Percentiles rank a stretch among this genome's conserved stretches.
phyloP scores from a whole-genome alignment of 2,888 invertebrate genomes.

The Thecocarcelia acutangulata region DNA sequence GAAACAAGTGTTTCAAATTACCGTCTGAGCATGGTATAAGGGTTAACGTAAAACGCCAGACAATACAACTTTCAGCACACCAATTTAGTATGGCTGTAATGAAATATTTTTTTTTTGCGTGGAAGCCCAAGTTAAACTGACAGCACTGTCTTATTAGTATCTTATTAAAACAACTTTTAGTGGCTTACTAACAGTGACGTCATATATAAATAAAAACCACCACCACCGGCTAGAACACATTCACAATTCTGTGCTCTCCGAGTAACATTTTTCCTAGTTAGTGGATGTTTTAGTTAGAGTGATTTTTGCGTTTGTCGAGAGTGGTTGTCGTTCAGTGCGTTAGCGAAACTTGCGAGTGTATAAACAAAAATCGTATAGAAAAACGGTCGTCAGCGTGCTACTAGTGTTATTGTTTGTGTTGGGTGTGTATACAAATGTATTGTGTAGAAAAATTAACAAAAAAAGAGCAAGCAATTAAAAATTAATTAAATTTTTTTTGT shows the following conservation, averaged over 20 bases:
- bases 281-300: constrained; percentile 62
- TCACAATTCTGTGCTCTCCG: not conserved
- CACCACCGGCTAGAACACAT: constrained; percentile 32
- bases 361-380: constrained; percentile 37
- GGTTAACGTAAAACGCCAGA: too few relatives aligned
- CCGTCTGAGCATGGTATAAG: too few relatives aligned
- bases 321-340: constrained; percentile 33
- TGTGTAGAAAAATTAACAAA: not conserved
- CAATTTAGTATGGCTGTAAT: too few relatives aligned
- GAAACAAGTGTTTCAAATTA: too few relatives aligned
- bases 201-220: constrained; percentile 40
- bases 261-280: constrained; percentile 21
- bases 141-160: not conserved
- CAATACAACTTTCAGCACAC: too few relatives aligned
- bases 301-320: constrained; percentile 56
- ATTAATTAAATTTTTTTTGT: not conserved
- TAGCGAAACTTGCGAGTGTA: constrained; percentile 1
- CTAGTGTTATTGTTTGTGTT: constrained; percentile 4
- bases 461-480: constrained; percentile 29
- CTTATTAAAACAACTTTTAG: constrained; percentile 4
- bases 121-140: not conserved
- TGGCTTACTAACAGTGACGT: constrained; percentile 59
- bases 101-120: too few relatives aligned
- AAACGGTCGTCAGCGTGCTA: constrained; percentile 1
- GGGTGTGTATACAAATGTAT: not conserved